These are phyloP conservation scores for Nomada fucata DNA, from an alignment of 2,888 invertebrate genomes.

Conservation along the genomic window DNA sequence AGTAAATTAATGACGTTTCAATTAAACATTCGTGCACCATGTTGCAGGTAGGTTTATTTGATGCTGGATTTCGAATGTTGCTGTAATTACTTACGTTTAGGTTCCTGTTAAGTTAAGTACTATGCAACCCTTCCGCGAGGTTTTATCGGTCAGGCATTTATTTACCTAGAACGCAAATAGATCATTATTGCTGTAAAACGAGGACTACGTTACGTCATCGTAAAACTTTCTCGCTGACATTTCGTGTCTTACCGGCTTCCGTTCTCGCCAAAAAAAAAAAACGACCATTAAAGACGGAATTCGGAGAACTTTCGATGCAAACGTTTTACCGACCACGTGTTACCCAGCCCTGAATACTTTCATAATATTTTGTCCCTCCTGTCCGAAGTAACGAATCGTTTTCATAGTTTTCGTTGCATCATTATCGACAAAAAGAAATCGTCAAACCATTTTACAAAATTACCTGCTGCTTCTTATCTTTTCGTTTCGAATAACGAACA, in stretches of 20 bases:
- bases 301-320: slow-evolving; percentile 46
- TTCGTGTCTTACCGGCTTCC: slow-evolving; percentile 28
- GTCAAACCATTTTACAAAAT: neutral
- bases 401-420: neutral
- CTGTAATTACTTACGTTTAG: too few species aligned
- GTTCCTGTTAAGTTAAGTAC: too few species aligned
- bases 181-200: neutral
- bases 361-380: slow-evolving; percentile 4
- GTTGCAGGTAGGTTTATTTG: too few species aligned
- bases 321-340: slow-evolving; percentile 56
- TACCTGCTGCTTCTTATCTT: too few species aligned
- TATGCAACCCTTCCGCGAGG: neutral
- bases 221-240: slow-evolving; percentile 6
- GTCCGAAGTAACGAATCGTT: neutral
- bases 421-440: neutral
- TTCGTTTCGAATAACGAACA: too few species aligned
- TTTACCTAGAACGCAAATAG: neutral
- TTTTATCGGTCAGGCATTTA: too few species aligned
- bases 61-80: too few species aligned
- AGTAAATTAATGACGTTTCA: too few species aligned
- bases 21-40: too few species aligned
- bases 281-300: slow-evolving; percentile 49
- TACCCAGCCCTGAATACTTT: slow-evolving; percentile 39
- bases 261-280: slow-evolving; percentile 37
- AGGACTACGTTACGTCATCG: neutral